Percentiles rank a stretch among this genome's conserved stretches.
Conservation (phyloP, 2,797 vertebrate genomes). For the Hephaestus fuliginosus region DNA sequence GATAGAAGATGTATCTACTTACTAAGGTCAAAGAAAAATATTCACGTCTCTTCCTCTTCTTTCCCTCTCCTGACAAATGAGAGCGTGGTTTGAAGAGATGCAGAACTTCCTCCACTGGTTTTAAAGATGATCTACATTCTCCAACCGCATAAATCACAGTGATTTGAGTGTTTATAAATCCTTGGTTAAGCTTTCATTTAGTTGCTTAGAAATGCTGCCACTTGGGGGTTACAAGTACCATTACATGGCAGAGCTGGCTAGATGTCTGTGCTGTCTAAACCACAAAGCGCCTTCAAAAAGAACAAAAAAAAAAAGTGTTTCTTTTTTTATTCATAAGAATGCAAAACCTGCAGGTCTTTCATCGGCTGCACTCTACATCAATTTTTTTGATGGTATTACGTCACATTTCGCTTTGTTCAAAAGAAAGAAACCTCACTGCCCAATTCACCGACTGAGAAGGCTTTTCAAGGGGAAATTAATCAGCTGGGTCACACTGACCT, state of each 20-base stretch:
- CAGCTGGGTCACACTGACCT: conserved; percentile 85
- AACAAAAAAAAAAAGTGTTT: conserved; percentile 23
- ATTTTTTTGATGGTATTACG: conserved; percentile 50
- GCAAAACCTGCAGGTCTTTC: conserved; percentile 47
- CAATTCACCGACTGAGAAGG: conserved; percentile 72
- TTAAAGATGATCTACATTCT: conserved; percentile 58
- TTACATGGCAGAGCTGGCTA: conserved; percentile 56
- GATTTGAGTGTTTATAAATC: conserved; percentile 90
- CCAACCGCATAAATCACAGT: conserved; percentile 84
- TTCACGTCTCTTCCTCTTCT: conserved; percentile 56
- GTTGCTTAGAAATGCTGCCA: conserved; percentile 93
- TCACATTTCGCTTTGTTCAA: conserved; percentile 67
- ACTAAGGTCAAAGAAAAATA: neutral
- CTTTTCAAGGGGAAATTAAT: conserved; percentile 80
- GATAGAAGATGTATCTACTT: no score
- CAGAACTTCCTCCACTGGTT: conserved; percentile 41
- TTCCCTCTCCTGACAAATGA: conserved; percentile 19
- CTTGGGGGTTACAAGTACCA: conserved; percentile 84
- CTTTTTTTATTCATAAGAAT: conserved; percentile 34
- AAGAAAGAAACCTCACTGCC: conserved; percentile 58
- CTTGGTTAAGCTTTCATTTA: conserved; percentile 89
- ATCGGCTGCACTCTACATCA: conserved; percentile 34
- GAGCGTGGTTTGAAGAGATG: conserved; percentile 41
- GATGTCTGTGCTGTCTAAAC: conserved; percentile 2
- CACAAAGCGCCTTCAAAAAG: conserved; percentile 39